These are phyloP conservation scores for Hypotaenidia philippensis DNA, from an alignment of 2,797 vertebrate genomes.

Conservation along the genomic window DNA sequence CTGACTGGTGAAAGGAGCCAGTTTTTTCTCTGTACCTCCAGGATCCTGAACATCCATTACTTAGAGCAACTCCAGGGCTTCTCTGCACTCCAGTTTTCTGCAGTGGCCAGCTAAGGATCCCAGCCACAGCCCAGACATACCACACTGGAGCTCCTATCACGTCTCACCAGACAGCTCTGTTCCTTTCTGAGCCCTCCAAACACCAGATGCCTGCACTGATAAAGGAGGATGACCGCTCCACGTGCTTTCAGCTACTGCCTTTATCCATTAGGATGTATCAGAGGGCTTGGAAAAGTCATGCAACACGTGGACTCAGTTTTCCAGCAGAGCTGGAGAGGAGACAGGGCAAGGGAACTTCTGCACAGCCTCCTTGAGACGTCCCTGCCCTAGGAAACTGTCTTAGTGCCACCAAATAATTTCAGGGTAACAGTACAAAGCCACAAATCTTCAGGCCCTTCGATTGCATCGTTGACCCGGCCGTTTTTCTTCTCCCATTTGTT, in stretches of 20 bases:
- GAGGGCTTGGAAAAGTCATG: not conserved
- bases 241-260: not conserved
- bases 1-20: not conserved
- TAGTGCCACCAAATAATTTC: not conserved
- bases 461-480: not conserved
- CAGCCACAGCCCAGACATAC: not conserved
- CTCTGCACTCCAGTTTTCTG: not conserved
- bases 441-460: not conserved
- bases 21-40: not conserved
- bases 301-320: not conserved
- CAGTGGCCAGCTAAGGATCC: not conserved
- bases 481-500: not conserved
- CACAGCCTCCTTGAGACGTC: not conserved
- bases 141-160: not conserved
- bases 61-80: not conserved
- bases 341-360: not conserved
- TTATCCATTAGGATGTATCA: not conserved
- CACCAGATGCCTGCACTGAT: slow-evolving; percentile 50
- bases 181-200: slow-evolving; percentile 2
- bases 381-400: not conserved
- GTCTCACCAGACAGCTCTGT: not conserved
- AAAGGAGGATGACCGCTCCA: not conserved
- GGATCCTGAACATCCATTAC: not conserved
- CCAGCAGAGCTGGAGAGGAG: not conserved
- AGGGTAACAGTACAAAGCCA: not conserved